phyloP scores from a whole-genome alignment of 2,113 vertebrate genomes.

The Platysteira castanea region DNA sequence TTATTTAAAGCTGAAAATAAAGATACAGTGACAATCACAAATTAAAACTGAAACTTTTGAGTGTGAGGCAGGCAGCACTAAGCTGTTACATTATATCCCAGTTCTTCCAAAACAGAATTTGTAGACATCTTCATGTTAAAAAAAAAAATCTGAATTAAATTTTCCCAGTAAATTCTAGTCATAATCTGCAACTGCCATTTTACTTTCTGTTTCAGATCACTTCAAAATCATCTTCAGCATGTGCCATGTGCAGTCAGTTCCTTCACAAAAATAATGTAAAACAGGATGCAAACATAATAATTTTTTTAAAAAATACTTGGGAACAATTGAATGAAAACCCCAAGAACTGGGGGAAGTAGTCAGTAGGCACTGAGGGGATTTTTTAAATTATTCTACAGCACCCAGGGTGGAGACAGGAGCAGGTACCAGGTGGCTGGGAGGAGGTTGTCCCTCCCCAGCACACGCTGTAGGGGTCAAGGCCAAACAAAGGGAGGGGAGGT shows the following conservation, averaged over 20 bases:
- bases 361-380: neutral
- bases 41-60: neutral
- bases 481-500: neutral
- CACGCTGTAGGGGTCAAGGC: rapidly evolving
- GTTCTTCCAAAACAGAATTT: neutral
- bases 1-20: neutral
- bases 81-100: neutral
- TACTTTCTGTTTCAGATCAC: neutral
- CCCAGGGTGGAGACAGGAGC: neutral
- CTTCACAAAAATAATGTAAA: neutral
- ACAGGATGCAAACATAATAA: rapidly evolving
- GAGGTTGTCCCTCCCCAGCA: neutral
- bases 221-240: neutral
- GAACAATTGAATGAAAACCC: neutral
- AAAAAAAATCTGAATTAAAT: neutral
- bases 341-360: neutral
- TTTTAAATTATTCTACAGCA: neutral
- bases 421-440: rapidly evolving
- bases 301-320: neutral
- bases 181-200: neutral
- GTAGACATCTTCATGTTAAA: neutral
- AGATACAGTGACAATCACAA: neutral
- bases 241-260: rapidly evolving
- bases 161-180: neutral
- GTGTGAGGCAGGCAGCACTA: neutral